Conservation (phyloP, 2,888 invertebrate genomes). For the Hyposoter dolosus region DNA sequence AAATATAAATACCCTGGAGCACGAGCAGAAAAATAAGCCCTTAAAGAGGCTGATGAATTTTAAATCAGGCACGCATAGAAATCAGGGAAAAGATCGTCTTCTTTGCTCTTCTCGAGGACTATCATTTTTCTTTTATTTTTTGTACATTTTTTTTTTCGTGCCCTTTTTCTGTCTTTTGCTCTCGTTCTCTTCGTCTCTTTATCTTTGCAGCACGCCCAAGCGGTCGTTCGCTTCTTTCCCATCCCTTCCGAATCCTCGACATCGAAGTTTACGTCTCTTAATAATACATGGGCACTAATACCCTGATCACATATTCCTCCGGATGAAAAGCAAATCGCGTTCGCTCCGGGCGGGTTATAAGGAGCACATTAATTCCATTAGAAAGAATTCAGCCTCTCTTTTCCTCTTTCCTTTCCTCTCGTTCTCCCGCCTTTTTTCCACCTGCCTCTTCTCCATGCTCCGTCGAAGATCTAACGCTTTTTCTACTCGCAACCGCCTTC, state of each 20-base stretch:
- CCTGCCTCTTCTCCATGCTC: slow-evolving; percentile 25
- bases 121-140: slow-evolving; percentile 72
- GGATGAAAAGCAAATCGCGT: slow-evolving; percentile 84
- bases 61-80: slow-evolving; percentile 84
- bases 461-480: slow-evolving; percentile 35
- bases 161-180: slow-evolving; percentile 54
- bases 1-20: slow-evolving; percentile 84
- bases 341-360: slow-evolving; percentile 81
- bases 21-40: slow-evolving; percentile 84
- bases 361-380: slow-evolving; percentile 84
- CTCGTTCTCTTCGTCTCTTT: slow-evolving; percentile 26
- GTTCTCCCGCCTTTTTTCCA: slow-evolving; percentile 6
- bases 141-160: slow-evolving; percentile 72
- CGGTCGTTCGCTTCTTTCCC: slow-evolving; percentile 58
- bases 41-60: slow-evolving; percentile 85
- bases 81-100: slow-evolving; percentile 82
- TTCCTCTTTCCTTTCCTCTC: slow-evolving; percentile 35
- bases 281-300: slow-evolving; percentile 85
- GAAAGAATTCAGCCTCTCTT: slow-evolving; percentile 72
- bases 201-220: slow-evolving; percentile 60
- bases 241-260: slow-evolving; percentile 65
- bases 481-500: slow-evolving; percentile 24
- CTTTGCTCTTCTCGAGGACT: slow-evolving; percentile 80
- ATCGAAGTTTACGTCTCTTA: slow-evolving; percentile 82
- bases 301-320: slow-evolving; percentile 84